These are phyloP conservation scores for Lepus americanus DNA, from an alignment of 2,113 vertebrate species.

Conservation along the genomic window DNA sequence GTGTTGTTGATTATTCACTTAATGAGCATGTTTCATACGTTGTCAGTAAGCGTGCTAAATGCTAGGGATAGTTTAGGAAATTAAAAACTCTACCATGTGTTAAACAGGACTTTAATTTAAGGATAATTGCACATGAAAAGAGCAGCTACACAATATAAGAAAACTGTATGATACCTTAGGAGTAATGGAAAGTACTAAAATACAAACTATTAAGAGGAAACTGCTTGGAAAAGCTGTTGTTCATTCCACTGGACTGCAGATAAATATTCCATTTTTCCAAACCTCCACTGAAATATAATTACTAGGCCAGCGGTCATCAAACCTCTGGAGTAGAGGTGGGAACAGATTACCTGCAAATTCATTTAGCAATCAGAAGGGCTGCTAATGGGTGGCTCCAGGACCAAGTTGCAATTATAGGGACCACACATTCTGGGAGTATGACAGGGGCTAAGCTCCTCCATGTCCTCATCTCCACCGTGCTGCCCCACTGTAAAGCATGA, in stretches of 20 bases:
- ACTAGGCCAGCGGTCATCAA: not conserved
- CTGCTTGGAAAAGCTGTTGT: not conserved
- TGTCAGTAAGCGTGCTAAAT: not conserved
- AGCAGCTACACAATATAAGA: not conserved
- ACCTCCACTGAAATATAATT: fast-evolving
- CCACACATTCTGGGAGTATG: fast-evolving
- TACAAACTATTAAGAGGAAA: not conserved
- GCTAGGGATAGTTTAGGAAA: not conserved
- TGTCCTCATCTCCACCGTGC: not conserved
- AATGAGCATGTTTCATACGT: not conserved
- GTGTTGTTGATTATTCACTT: not conserved
- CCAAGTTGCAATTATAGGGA: not conserved
- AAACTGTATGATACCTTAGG: not conserved
- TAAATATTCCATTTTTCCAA: not conserved
- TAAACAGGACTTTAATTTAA: not conserved
- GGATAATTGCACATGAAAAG: not conserved
- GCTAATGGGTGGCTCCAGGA: fast-evolving
- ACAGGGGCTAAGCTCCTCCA: fast-evolving
- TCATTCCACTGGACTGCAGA: not conserved
- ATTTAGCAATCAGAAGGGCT: not conserved
- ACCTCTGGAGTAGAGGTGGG: not conserved
- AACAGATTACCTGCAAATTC: not conserved
- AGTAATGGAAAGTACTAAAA: not conserved
- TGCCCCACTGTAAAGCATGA: not conserved
- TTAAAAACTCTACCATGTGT: not conserved